Conservation (phyloP, 2,797 vertebrate genomes). For the Caiman crocodilus region DNA sequence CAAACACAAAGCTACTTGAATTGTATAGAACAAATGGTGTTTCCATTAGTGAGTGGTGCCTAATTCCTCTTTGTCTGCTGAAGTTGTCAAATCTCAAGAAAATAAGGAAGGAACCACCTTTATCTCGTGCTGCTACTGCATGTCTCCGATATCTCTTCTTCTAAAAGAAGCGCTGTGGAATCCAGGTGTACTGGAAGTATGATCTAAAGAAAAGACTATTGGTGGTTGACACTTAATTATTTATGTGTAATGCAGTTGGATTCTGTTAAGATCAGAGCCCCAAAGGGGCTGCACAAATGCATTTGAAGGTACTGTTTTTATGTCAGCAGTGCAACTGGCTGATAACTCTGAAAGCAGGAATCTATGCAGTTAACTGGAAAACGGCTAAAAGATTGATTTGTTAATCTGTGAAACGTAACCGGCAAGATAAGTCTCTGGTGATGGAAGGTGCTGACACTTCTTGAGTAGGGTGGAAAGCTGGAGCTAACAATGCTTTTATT, state of each 20-base stretch:
- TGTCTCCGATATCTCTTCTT: neutral
- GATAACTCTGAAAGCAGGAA: neutral
- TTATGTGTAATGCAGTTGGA: neutral
- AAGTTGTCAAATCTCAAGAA: too few relatives aligned
- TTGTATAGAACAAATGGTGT: too few relatives aligned
- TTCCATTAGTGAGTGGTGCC: too few relatives aligned
- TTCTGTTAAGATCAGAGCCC: neutral
- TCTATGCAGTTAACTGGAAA: neutral
- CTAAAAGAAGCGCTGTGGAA: neutral
- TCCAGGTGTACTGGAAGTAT: neutral
- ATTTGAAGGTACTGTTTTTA: neutral
- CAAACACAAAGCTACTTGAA: too few relatives aligned
- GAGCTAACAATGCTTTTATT: neutral
- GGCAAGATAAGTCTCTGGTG: neutral
- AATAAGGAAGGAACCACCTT: too few relatives aligned
- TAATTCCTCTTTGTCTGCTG: too few relatives aligned
- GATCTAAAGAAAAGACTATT: neutral
- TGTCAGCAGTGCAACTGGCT: neutral
- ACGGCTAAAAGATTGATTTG: neutral
- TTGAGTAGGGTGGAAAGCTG: neutral
- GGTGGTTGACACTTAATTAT: neutral
- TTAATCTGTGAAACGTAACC: neutral
- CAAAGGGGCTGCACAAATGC: neutral
- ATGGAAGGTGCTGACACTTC: too few relatives aligned
- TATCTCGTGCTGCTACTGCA: too few relatives aligned